Evolutionary conservation across 2,797 vertebrate species (phyloP).

Genomic region (Acanthopagrus latus): DNA sequence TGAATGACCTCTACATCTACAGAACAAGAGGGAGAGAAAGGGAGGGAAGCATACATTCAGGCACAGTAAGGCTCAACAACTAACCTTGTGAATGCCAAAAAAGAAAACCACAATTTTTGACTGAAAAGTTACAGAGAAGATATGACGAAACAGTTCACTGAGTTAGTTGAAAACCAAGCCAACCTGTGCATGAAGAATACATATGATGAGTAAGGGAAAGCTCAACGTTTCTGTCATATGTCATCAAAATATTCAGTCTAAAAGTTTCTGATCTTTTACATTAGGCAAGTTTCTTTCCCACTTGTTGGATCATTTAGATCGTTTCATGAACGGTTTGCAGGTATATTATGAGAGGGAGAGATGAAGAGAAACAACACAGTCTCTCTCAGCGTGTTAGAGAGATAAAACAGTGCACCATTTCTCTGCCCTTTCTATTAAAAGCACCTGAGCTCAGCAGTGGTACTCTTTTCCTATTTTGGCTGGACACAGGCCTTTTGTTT

Average conservation of each 20-base stretch:
- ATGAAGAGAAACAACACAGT: background rate
- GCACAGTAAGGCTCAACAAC: background rate
- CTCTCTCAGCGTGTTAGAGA: constrained; percentile 6
- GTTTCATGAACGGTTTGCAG: background rate
- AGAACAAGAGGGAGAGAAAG: constrained; percentile 4
- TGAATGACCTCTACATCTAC: constrained; percentile 31
- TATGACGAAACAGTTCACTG: background rate
- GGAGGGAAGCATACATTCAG: constrained; percentile 6
- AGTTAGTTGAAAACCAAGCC: background rate
- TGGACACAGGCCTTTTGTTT: constrained; percentile 49
- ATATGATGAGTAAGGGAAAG: background rate
- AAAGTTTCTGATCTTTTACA: background rate
- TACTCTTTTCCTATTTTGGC: constrained; percentile 46
- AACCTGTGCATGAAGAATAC: background rate
- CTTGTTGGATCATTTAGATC: background rate
- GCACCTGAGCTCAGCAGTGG: constrained; percentile 54
- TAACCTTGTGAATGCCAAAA: background rate
- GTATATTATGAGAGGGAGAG: background rate
- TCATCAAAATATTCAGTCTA: background rate
- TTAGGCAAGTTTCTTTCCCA: background rate
- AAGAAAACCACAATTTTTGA: background rate
- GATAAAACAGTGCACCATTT: constrained; percentile 24
- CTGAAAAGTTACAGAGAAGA: background rate
- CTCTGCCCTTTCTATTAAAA: constrained; percentile 65
- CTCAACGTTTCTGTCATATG: background rate